Conservation (phyloP, 2,797 vertebrate genomes). For the Cynodonichthys magdalenae region DNA sequence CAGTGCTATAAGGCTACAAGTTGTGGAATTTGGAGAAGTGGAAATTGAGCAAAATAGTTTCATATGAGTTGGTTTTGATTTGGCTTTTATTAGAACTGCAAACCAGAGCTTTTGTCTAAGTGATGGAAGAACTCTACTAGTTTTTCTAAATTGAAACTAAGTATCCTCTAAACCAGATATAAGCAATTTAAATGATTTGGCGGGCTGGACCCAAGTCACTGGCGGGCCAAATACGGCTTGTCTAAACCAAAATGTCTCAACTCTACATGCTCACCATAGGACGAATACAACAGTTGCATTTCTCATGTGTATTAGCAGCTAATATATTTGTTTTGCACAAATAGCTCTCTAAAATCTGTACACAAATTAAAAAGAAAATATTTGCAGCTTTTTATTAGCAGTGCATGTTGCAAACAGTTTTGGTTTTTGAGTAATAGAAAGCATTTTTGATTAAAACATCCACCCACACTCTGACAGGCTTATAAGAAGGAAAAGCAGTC, state of each 20-base stretch:
- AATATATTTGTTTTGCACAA: no score
- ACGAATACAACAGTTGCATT: neutral
- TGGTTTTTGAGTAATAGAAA: neutral
- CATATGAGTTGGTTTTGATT: neutral
- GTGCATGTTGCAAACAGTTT: no score
- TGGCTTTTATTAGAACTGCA: neutral
- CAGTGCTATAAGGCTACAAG: neutral
- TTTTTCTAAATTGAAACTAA: no score
- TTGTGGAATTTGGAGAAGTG: neutral
- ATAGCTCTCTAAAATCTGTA: neutral
- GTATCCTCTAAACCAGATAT: no score
- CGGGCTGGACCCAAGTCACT: no score
- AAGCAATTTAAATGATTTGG: no score
- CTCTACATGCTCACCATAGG: no score
- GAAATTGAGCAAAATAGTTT: no score
- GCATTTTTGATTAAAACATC: slow-evolving; percentile 17
- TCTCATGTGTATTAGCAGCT: no score
- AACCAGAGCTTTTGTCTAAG: neutral
- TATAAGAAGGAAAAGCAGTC: slow-evolving; percentile 25
- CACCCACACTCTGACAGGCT: slow-evolving; percentile 28
- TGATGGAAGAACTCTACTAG: neutral
- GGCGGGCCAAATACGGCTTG: no score
- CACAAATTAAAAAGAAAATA: neutral
- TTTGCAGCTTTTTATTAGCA: neutral
- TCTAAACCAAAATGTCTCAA: neutral